phyloP scores from a whole-genome alignment of 2,113 vertebrate genomes.

The Anthoscopus minutus region DNA sequence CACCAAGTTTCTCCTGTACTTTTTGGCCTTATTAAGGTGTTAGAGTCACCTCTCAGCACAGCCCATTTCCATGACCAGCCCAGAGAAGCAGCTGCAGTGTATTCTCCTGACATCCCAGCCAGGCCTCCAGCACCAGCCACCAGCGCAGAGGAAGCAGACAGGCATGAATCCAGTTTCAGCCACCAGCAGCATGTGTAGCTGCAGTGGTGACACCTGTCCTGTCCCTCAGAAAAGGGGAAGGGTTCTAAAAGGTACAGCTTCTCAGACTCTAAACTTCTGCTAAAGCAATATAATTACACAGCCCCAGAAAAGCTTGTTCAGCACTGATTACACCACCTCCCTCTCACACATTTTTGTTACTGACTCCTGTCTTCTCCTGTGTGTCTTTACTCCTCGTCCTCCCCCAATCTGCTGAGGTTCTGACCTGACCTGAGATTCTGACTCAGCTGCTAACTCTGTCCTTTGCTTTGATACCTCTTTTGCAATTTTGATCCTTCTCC shows the following conservation, averaged over 20 bases:
- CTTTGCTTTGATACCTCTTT: neutral
- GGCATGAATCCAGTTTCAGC: neutral
- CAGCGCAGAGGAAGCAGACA: neutral
- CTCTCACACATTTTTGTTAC: neutral
- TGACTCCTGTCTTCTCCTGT: neutral
- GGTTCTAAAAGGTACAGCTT: neutral
- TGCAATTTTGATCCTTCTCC: neutral
- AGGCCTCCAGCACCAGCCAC: neutral
- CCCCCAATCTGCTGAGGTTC: rapidly evolving
- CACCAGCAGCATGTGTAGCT: neutral
- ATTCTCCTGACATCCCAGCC: neutral
- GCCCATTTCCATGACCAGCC: neutral
- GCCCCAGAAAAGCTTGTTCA: neutral
- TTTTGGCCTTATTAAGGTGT: neutral
- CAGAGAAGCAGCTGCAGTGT: neutral
- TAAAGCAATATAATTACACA: neutral
- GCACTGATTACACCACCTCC: neutral
- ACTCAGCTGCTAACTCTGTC: neutral
- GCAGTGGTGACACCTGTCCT: neutral
- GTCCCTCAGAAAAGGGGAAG: neutral
- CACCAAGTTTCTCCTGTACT: neutral
- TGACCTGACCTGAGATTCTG: neutral
- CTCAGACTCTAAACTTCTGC: neutral
- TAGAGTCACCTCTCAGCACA: neutral
- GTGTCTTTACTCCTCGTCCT: neutral